A percentile compares a stretch with the other conserved stretches of the same genome.
phyloP scores from a whole-genome alignment of 2,113 vertebrate genomes.

The Merops nubicus region DNA sequence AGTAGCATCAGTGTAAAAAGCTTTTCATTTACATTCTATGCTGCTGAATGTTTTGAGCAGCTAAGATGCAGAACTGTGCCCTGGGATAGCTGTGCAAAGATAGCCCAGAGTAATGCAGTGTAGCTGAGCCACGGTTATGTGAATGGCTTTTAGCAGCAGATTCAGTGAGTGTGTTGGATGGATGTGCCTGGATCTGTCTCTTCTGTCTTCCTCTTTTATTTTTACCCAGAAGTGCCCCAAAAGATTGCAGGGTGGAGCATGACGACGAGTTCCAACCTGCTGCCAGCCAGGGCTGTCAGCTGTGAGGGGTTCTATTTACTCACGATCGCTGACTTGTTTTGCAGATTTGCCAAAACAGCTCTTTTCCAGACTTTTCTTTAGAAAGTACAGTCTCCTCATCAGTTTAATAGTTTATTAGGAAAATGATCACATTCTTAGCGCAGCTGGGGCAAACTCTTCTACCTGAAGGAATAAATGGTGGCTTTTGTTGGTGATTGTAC shows the following conservation, averaged over 20 bases:
- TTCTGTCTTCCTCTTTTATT: background rate
- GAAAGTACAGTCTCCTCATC: background rate
- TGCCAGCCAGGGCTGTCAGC: slow-evolving; percentile 19
- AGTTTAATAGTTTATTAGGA: slow-evolving; percentile 4
- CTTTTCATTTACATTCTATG: background rate
- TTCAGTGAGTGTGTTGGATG: background rate
- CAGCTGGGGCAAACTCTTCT: background rate
- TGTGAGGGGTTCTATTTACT: background rate
- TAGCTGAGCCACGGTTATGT: background rate
- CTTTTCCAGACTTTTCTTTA: slow-evolving; percentile 7
- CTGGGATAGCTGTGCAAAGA: background rate
- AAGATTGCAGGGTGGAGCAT: background rate
- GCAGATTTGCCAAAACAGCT: background rate
- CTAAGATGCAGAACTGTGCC: background rate
- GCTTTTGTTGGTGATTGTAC: background rate
- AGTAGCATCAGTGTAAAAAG: background rate
- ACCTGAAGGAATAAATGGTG: slow-evolving; percentile 28
- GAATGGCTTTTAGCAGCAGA: background rate
- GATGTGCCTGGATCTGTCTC: background rate
- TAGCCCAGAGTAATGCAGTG: background rate
- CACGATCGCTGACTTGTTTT: background rate
- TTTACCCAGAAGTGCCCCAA: background rate
- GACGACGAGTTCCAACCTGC: slow-evolving; percentile 24
- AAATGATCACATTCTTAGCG: background rate
- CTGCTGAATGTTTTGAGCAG: slow-evolving; percentile 21